Base-by-base conservation (phyloP, 2,113 vertebrate genomes). In the Cyprinus carpio region DNA sequence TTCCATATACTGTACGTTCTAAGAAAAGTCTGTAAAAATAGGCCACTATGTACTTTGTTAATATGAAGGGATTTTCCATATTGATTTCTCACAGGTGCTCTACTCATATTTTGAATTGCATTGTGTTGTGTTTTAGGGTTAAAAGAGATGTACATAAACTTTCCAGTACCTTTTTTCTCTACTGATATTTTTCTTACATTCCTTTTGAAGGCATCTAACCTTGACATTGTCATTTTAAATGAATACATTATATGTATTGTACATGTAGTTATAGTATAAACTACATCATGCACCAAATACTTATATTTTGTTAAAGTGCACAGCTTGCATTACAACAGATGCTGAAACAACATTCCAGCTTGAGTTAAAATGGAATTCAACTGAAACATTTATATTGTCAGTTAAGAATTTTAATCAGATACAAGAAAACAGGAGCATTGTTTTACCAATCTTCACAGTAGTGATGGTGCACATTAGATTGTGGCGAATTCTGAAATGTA, bases 181-280 rank as follows among this genome's bases (percentile, higher is more conserved):
- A 40, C 1, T 5, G 7, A 40, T 67, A 31, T 23, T 43, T 43
- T 43, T 11, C 2, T n/a, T 8, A 7, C 37, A 74, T 51, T 82
- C 16, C 8, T 81, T 69, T 51, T 54, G n/a, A 20, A 82, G 18
- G 4, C 9, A 31, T 82, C 15, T 29, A 51, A 64, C 43, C 64
- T 82, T 69, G 62, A 31, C 79, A 51, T 81, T 51, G 9, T 23
- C 6, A 27, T 64, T 64, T 80, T 46, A 18, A 62, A 62, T 79
- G 13, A 79, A 79, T 64, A 13, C 75, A 7, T 58, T n/a, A n/a
- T n/a, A n/a, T n/a, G n/a, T n/a, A n/a, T n/a, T n/a, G n/a, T n/a
- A n/a, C n/a, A n/a, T n/a, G n/a, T n/a, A n/a, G 40, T 46, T 74
- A 37, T 11, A n/a, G 40, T 25, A 75, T 75, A 49, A 75, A 49